Base-by-base conservation (phyloP, 2,113 vertebrate genomes). In the Mungos mungo region DNA sequence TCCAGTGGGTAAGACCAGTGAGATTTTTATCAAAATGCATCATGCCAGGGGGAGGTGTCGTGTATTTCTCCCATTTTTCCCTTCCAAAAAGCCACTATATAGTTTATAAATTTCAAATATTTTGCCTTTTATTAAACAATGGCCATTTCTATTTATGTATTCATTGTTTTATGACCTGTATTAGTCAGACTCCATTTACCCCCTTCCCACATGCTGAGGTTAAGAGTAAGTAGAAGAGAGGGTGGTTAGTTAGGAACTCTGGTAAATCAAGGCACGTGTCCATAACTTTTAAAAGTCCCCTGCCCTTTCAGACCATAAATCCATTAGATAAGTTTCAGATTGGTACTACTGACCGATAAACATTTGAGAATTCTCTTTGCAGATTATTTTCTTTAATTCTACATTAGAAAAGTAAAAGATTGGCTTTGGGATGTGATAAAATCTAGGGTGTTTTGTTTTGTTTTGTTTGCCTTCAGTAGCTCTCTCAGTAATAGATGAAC, bases 11-110 rank as follows among this genome's bases (percentile, higher is more conserved):
- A 80, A 90, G 23, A 19, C 47, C 79, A 92, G 12, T 83, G 41
- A 81, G 33, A 29, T 88, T 94, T 97, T 77, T n/a, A 92, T 96
- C 88, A 96, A 93, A 98, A 96, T 60, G 57, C 92, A 71, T 83
- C 47, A 54, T 88, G 8, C 38, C 76, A 52, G 23, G 57, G 94
- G 87, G 82, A 88, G 38, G 85, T 21, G 0, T 35, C 57, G 6
- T 50, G 33, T 90, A 79, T 41, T 87, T 95, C 66, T 87, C 31
- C 54, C 50, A 27, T 35, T 13, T 13, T 7, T 13, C 19, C 38
- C 23, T 45, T 60, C 21, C 11, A 2, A 7, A 63, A 81, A 72
- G 60, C 38, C 57, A 80, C 15, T 19, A n/a, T 38, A 35, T 72
- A 81, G 38, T 25, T 83, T 95, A 54, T 18, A 74, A 90, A 57